Evolutionary conservation across 1,140 invertebrate species (phyloP).

Genomic region (Leptonema lineaticorne): DNA sequence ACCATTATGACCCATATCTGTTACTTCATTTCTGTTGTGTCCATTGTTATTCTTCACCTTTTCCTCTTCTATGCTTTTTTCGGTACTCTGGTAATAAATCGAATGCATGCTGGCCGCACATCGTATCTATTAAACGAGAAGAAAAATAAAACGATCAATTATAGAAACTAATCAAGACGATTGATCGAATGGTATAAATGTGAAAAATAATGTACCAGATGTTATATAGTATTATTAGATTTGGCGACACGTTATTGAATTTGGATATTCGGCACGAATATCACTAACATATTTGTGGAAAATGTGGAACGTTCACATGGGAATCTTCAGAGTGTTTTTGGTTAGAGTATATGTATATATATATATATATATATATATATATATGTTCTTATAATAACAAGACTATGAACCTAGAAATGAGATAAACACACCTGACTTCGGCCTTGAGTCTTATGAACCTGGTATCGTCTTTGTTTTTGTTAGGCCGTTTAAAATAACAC

Average conservation of each 20-base stretch:
- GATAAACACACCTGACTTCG: conserved; percentile 16
- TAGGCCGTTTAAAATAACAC: conserved; percentile 9
- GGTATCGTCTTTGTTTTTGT: neutral
- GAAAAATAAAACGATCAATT: neutral
- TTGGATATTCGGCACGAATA: too few relatives aligned
- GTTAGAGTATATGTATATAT: too few relatives aligned
- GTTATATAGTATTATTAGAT: neutral
- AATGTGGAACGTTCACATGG: too few relatives aligned
- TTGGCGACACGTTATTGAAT: too few relatives aligned
- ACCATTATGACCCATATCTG: conserved; percentile 11
- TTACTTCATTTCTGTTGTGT: conserved; percentile 19
- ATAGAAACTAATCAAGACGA: too few relatives aligned
- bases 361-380: too few relatives aligned
- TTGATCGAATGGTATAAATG: too few relatives aligned
- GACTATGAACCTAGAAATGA: neutral
- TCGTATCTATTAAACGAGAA: conserved; percentile 51
- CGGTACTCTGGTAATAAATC: conserved; percentile 63
- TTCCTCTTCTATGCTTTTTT: conserved; percentile 61
- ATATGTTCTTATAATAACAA: conserved; percentile 19
- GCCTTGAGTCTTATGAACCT: neutral
- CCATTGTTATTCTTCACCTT: conserved; percentile 40
- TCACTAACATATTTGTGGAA: too few relatives aligned
- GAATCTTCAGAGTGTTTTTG: too few relatives aligned
- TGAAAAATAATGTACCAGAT: neutral
- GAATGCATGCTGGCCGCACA: conserved; percentile 64